Conservation (phyloP, 2,888 invertebrate genomes). For the Melanostoma mellinum region DNA sequence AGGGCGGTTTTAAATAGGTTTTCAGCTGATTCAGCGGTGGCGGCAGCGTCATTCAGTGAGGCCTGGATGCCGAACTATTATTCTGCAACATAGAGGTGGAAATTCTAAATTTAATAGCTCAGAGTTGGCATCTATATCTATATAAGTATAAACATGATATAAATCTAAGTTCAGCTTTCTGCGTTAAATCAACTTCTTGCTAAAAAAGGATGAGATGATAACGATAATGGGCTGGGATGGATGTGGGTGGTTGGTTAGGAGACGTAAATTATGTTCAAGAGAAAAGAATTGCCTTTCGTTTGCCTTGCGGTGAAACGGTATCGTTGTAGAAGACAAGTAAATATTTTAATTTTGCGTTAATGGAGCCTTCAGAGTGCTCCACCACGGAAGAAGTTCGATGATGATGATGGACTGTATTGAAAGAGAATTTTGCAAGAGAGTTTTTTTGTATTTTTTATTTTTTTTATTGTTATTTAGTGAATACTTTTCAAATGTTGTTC, state of each 20-base stretch:
- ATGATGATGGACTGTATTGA: conserved; percentile 57
- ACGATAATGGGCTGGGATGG: conserved; percentile 5
- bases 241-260: conserved; percentile 2
- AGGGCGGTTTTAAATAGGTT: conserved; percentile 68
- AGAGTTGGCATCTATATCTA: conserved; percentile 39
- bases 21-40: conserved; percentile 66
- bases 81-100: conserved; percentile 61
- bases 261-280: conserved; percentile 20
- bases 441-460: conserved; percentile 44
- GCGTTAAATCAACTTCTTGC: conserved; percentile 61
- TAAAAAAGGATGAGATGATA: conserved; percentile 19
- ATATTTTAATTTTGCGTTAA: conserved; percentile 72
- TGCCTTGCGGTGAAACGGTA: conserved; percentile 29
- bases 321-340: conserved; percentile 66
- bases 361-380: conserved; percentile 55
- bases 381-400: conserved; percentile 5
- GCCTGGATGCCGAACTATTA: conserved; percentile 59
- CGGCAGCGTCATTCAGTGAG: conserved; percentile 3
- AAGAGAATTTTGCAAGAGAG: conserved; percentile 30
- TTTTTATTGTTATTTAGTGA: conserved; percentile 38
- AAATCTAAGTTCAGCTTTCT: conserved; percentile 66
- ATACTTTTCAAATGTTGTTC: conserved; percentile 35
- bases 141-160: conserved; percentile 58
- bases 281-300: conserved; percentile 7
- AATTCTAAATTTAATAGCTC: conserved; percentile 70